Base-by-base conservation (phyloP, 2,888 invertebrate species). In the Cataglyphis altisquamis region DNA sequence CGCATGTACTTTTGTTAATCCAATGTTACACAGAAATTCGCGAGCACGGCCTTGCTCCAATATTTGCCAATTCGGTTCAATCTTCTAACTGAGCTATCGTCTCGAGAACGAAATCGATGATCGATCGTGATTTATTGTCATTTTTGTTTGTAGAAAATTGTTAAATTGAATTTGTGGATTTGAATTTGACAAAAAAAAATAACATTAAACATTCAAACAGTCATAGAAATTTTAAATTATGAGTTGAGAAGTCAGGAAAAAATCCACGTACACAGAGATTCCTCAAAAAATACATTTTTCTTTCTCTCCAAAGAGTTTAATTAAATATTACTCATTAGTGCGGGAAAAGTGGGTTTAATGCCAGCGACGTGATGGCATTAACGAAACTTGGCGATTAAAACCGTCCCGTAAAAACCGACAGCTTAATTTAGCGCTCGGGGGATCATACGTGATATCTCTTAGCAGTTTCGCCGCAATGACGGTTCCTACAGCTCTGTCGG, bases 391-490 rank as follows among this genome's bases (percentile, higher is more conserved):
- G 25, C 78, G 70, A 78, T 78, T 78, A 78, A 78, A 78, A 70
- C 60, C 36, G 32, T 78, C 78, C 60, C 78, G 45, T 78, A 78
- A 78, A 78, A 78, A 78, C 78, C 78, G 70, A 78, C 78, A 78
- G 78, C 78, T 78, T 78, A 78, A 78, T 78, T 78, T 78, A 10
- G 78, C 45, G 70, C 78, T 60, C 60, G 45, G 60, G 15, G 29
- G 70, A 70, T 60, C 41, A 32, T 39, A 60, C 25, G 45, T 70
- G 70, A 78, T 70, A 78, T 78, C 57, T 45, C 60, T 60, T 70
- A 41, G 60, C 68, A 68, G 68, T 78, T 78, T 68, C 41, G 41
- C 70, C 60, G 12, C 45, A 39, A 77, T 67, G 55, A n/a, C 55
- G 21, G 57, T 78, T 10, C 21, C 70, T 68, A 68, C 21, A 78